Evolutionary conservation across 2,113 vertebrate genomes (phyloP).

Genomic region (Scortum barcoo): DNA sequence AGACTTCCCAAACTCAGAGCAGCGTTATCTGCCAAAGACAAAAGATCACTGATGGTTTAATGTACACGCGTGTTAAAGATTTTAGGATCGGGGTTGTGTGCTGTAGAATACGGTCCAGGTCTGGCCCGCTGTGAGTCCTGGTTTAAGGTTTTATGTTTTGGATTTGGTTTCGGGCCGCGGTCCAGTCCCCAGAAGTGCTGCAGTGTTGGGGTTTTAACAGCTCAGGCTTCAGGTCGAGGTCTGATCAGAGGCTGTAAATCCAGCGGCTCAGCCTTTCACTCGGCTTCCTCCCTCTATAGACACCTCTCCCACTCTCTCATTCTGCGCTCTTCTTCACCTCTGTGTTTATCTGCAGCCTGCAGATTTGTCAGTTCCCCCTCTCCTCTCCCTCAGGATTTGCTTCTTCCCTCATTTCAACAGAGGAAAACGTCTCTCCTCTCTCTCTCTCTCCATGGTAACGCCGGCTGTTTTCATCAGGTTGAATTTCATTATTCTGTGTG

Average conservation of each 20-base stretch:
- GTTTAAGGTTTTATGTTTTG: conserved; percentile 10
- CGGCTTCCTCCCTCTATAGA: conserved; percentile 15
- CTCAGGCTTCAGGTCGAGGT: conserved; percentile 40
- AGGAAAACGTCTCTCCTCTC: conserved; percentile 32
- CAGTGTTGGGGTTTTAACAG: conserved; percentile 41
- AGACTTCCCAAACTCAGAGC: too few relatives aligned
- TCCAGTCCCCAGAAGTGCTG: conserved; percentile 28
- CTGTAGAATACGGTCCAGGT: not conserved
- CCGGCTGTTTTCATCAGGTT: conserved; percentile 58
- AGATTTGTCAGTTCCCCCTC: conserved; percentile 45
- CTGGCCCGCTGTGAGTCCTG: not conserved
- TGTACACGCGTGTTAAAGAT: too few relatives aligned
- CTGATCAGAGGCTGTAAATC: conserved; percentile 55
- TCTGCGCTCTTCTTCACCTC: conserved; percentile 55
- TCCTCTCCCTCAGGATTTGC: conserved; percentile 57
- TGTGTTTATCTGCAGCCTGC: conserved; percentile 66
- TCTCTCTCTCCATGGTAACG: conserved; percentile 56
- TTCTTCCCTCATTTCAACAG: conserved; percentile 54
- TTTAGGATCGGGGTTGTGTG: not conserved
- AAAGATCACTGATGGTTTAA: too few relatives aligned
- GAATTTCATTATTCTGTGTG: conserved; percentile 53
- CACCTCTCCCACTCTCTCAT: conserved; percentile 15
- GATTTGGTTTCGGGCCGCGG: conserved; percentile 4
- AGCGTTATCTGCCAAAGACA: too few relatives aligned
- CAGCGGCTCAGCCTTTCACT: conserved; percentile 25